Evolutionary conservation across 1,140 invertebrate genomes (phyloP).

Genomic region (Brachionus rubens): DNA sequence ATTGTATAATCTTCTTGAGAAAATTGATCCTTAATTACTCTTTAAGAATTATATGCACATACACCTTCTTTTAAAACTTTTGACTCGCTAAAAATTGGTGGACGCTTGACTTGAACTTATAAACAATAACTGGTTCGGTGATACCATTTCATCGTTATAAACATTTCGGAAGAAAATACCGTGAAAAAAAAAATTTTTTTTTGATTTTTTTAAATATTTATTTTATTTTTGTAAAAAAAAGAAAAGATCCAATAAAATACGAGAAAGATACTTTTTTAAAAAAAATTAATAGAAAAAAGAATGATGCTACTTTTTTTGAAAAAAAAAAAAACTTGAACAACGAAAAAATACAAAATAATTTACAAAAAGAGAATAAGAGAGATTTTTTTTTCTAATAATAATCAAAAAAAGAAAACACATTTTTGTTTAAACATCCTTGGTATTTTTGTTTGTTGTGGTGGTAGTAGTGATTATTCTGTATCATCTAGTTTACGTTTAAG

Average conservation of each 20-base stretch:
- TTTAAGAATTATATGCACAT: no score
- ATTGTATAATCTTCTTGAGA: no score
- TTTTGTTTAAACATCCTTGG: no score
- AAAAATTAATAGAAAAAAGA: neutral
- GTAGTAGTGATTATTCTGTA: neutral
- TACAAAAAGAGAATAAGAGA: neutral
- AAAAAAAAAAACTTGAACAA: constrained; percentile 5
- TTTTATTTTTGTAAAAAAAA: neutral
- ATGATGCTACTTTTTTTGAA: constrained; percentile 5
- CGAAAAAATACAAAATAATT: neutral
- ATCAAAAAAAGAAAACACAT: neutral
- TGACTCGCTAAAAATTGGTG: no score
- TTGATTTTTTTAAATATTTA: no score
- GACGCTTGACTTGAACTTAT: no score
- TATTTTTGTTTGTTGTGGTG: neutral
- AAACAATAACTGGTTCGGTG: no score
- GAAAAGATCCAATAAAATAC: neutral
- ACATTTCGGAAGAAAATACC: neutral
- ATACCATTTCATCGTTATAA: no score
- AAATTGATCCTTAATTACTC: no score
- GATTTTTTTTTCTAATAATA: neutral
- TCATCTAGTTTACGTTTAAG: neutral
- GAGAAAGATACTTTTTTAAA: neutral
- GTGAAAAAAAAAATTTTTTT: neutral
- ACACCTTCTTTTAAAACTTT: no score